Evolutionary conservation across 2,113 vertebrate genomes (phyloP).

Genomic region (Sminthopsis crassicaudata): DNA sequence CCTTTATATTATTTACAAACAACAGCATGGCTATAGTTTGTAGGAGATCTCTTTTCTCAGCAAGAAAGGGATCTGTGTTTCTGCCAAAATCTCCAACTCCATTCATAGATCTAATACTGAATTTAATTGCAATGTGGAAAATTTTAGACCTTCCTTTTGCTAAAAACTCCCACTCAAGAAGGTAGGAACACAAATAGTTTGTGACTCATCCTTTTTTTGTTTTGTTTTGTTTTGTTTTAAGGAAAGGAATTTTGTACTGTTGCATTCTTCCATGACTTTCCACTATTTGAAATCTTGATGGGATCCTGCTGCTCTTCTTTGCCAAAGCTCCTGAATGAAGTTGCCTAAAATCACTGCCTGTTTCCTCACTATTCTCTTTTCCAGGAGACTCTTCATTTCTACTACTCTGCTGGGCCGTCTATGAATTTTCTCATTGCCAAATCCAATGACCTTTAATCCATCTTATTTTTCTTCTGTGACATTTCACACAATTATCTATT

Average conservation of each 20-base stretch:
- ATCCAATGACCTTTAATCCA: neutral
- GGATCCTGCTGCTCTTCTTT: neutral
- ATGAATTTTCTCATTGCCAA: neutral
- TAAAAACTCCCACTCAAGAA: conserved; percentile 61
- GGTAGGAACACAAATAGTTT: conserved; percentile 57
- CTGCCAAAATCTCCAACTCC: conserved; percentile 62
- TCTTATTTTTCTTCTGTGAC: neutral
- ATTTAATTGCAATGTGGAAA: conserved; percentile 72
- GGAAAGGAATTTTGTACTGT: conserved; percentile 48
- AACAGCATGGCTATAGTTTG: neutral
- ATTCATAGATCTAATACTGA: conserved; percentile 68
- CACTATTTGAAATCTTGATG: conserved; percentile 9
- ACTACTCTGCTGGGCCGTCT: neutral
- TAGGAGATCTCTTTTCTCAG: conserved; percentile 57
- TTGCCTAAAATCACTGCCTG: neutral
- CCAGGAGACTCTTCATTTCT: neutral
- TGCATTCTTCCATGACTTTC: conserved; percentile 55
- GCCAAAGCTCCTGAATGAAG: neutral
- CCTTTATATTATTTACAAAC: conserved; percentile 20
- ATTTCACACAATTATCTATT: neutral
- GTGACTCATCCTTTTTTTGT: conserved; percentile 63
- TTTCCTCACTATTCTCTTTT: neutral
- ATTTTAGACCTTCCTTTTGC: conserved; percentile 55
- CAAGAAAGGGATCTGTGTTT: conserved; percentile 49
- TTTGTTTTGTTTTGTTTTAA: conserved; percentile 44